Base-by-base conservation (phyloP, 2,888 invertebrate species). In the Machimus rusticus region DNA sequence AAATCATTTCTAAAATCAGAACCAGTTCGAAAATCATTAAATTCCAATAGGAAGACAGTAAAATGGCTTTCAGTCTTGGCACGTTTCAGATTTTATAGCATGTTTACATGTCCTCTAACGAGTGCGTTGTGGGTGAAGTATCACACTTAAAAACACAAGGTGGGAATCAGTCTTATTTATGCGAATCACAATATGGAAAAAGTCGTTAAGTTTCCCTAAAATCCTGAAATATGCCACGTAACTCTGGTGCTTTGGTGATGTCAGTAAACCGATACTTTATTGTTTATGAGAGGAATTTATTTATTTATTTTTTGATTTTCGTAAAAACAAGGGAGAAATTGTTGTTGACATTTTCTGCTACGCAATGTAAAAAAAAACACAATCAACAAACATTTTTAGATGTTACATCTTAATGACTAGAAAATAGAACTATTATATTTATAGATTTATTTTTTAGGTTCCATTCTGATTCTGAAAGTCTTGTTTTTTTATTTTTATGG, bases 11-110 rank as follows among this genome's bases (percentile, higher is more conserved):
- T 55, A 55, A 81, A 81, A 81, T 81, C 81, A 51, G 81, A 51
- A 51, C 31, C 81, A 55, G 81, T 81, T 81, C 81, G 81, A 81
- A 81, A 81, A 81, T 81, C 81, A 81, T 81, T 81, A 81, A 81
- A 81, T 81, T 51, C 51, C 81, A 51, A 81, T 81, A 31, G 81
- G 28, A 81, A 81, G 81, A 81, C 34, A 55, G 51, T 81, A 34
- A 81, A 81, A 81, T 81, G 28, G 34, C 19, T 81, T 51, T 31
- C 31, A 81, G 81, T 81, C 9, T 9, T 51, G 81, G 81, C 81
- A 81, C 81, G 81, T 81, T 46, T 81, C 31, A 34, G 5, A 23
- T 16, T 55, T 81, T 81, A 81, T 81, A 51, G 81, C 31, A 55
- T 51, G 81, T 81, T 81, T 81, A 81, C 81, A 51, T 16, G 16